phyloP scores from a whole-genome alignment of 2,113 vertebrate species.

The Lamprotornis superbus region DNA sequence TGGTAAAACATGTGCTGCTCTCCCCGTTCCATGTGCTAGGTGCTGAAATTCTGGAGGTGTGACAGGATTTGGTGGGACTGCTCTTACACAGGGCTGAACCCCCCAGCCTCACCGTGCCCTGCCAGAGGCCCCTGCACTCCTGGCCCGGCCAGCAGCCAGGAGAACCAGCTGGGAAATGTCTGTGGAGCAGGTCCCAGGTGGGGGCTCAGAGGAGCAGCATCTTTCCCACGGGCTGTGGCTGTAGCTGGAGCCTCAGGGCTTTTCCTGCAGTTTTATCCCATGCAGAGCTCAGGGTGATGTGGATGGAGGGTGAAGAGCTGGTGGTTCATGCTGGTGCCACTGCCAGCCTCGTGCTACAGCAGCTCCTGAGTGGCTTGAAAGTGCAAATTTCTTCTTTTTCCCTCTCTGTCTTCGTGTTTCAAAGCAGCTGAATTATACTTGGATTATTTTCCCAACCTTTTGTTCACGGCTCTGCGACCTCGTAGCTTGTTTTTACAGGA shows the following conservation, averaged over 20 bases:
- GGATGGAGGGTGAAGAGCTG: not conserved
- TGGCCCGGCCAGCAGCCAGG: not conserved
- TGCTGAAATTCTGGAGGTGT: not conserved
- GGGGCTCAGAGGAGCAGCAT: not conserved
- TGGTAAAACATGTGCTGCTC: not conserved
- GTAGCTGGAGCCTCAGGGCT: fast-evolving
- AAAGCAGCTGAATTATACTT: not conserved
- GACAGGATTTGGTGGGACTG: not conserved
- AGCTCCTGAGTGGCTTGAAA: not conserved
- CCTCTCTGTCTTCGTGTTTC: not conserved
- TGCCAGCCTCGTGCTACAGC: not conserved
- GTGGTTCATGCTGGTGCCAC: fast-evolving
- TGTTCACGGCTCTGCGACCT: not conserved
- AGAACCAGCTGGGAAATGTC: not conserved
- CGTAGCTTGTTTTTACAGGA: conserved; percentile 1
- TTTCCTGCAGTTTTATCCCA: not conserved
- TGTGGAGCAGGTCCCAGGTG: not conserved
- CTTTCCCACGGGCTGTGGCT: not conserved
- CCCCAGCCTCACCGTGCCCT: not conserved
- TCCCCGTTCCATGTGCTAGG: not conserved
- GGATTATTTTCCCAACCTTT: conserved; percentile 25
- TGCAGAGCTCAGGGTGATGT: not conserved
- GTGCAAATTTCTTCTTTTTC: not conserved
- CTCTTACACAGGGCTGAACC: fast-evolving
- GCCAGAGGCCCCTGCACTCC: not conserved